Conservation (phyloP, 2,888 invertebrate species). For the Lasius platythorax region DNA sequence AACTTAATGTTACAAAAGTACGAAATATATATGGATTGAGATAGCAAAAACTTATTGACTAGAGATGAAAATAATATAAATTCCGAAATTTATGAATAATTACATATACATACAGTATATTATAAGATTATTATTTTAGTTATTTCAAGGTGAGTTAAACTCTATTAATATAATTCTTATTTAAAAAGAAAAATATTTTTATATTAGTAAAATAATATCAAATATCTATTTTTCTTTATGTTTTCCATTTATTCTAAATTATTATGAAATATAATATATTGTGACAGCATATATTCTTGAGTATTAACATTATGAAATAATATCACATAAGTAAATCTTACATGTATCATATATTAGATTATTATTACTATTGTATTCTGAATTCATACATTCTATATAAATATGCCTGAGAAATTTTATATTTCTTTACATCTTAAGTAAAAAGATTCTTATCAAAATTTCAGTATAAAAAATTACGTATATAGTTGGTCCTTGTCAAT, state of each 20-base stretch:
- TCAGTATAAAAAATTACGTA: neutral
- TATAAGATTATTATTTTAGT: neutral
- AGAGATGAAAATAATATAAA: constrained; percentile 1
- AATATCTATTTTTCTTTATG: neutral
- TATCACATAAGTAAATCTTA: neutral
- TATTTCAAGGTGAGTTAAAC: neutral
- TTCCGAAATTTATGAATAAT: neutral
- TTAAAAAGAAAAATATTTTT: neutral
- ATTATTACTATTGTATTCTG: neutral
- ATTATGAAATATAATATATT: neutral
- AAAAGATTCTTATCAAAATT: constrained; percentile 6
- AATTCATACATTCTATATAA: neutral
- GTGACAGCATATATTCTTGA: constrained; percentile 4
- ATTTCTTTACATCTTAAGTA: neutral
- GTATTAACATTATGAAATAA: neutral
- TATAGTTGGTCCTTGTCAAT: neutral
- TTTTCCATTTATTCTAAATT: constrained; percentile 1
- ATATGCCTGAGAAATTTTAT: constrained; percentile 15
- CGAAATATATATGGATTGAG: neutral
- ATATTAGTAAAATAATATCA: neutral
- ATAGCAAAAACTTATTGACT: neutral
- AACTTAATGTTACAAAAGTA: constrained; percentile 29
- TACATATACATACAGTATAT: neutral
- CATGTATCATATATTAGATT: neutral
- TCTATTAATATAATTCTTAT: neutral